Evolutionary conservation across 1,140 invertebrate species (phyloP).

Genomic region (Mamestra configurata): DNA sequence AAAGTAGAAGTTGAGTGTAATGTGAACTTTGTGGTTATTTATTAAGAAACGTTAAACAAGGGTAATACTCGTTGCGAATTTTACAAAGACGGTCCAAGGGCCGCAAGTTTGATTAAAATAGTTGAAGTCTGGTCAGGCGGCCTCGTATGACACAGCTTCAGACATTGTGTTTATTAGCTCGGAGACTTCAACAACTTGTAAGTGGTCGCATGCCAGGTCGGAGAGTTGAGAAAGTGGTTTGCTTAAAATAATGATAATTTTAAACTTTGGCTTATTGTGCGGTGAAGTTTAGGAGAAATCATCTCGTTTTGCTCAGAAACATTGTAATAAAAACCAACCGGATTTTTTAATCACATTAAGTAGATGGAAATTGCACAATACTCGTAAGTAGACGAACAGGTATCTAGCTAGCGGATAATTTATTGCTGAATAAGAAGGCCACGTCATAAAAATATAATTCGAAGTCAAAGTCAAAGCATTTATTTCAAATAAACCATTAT

Average conservation of each 20-base stretch:
- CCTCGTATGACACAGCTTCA: slow-evolving; percentile 50
- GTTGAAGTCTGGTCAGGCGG: slow-evolving; percentile 55
- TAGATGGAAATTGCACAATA: too few species aligned
- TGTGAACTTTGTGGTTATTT: slow-evolving; percentile 53
- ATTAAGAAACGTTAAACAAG: slow-evolving; percentile 71
- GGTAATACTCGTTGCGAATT: slow-evolving; percentile 57
- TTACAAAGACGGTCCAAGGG: slow-evolving; percentile 62
- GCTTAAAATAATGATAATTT: slow-evolving; percentile 32
- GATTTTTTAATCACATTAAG: neutral
- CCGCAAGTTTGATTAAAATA: slow-evolving; percentile 75
- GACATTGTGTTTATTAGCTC: slow-evolving; percentile 42
- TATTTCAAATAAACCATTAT: too few species aligned
- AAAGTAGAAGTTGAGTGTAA: slow-evolving; percentile 37
- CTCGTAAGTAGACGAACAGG: too few species aligned
- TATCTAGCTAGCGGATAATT: too few species aligned
- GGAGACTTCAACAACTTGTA: slow-evolving; percentile 17
- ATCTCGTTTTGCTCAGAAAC: too few species aligned
- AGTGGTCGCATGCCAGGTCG: neutral
- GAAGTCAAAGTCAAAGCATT: too few species aligned
- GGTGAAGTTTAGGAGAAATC: neutral
- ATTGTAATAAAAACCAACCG: neutral
- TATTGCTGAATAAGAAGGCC: too few species aligned
- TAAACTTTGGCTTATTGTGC: neutral
- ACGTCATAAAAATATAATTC: too few species aligned
- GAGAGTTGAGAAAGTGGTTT: slow-evolving; percentile 6